Evolutionary conservation across 1,140 invertebrate genomes (phyloP).

Genomic region (Papilio machaon): DNA sequence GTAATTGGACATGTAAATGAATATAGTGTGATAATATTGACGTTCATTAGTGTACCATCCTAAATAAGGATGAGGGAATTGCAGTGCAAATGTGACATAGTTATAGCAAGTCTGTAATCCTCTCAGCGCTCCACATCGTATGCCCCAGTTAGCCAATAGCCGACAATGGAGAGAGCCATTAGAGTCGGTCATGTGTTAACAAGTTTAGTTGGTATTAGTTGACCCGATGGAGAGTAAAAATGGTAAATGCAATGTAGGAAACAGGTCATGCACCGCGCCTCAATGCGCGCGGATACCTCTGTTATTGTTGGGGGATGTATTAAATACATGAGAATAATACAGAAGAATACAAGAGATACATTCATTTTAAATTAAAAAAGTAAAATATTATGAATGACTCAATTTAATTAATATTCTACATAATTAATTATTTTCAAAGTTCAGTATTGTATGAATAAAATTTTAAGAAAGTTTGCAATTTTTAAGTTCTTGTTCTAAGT

Average conservation of each 20-base stretch:
- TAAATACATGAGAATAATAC: not conserved
- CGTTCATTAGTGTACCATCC: slow-evolving; percentile 22
- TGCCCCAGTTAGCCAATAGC: slow-evolving; percentile 55
- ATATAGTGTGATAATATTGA: slow-evolving; percentile 3
- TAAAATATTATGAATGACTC: too few relatives aligned
- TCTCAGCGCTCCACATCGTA: slow-evolving; percentile 45
- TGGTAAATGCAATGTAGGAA: slow-evolving; percentile 32
- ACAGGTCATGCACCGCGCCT: slow-evolving; percentile 39
- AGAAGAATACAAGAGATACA: not conserved
- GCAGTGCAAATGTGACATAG: slow-evolving; percentile 35
- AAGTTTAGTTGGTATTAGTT: slow-evolving; percentile 64
- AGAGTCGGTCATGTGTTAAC: slow-evolving; percentile 71
- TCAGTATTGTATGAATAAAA: not conserved
- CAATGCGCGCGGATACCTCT: slow-evolving; percentile 46
- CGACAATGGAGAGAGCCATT: slow-evolving; percentile 65
- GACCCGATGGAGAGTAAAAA: slow-evolving; percentile 39
- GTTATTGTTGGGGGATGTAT: not conserved
- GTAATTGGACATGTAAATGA: not conserved
- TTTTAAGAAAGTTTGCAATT: not conserved
- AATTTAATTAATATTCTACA: too few relatives aligned
- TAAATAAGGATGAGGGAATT: slow-evolving; percentile 43
- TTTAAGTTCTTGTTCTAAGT: not conserved
- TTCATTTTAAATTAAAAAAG: not conserved
- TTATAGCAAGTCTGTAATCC: slow-evolving; percentile 42
- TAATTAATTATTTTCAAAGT: too few relatives aligned